Percentiles rank a stretch among this genome's conserved stretches.
Conservation (phyloP, 2,113 vertebrate species). For the Rattus rattus region DNA sequence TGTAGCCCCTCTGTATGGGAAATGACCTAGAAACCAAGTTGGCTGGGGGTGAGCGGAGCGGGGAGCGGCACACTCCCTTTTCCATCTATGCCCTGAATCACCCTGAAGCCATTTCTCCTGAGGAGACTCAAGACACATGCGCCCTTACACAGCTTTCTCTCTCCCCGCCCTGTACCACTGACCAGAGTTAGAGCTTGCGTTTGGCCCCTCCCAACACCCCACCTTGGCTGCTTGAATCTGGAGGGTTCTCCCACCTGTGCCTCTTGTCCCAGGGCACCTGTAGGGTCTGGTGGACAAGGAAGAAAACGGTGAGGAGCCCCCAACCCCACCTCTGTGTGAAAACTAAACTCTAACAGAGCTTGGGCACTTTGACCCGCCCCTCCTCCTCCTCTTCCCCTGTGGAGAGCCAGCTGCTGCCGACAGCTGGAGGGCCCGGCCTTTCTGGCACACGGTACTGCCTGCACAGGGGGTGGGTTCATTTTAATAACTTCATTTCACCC, state of each 20-base stretch:
- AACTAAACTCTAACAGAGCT: conserved; percentile 15
- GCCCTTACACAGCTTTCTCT: no score
- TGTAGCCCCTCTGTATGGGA: not conserved
- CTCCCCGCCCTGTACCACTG: no score
- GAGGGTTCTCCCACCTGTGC: not conserved
- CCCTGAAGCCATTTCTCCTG: not conserved
- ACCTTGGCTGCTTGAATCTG: not conserved
- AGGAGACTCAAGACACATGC: not conserved
- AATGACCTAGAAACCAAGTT: conserved; percentile 8
- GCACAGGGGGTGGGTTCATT: conserved; percentile 58
- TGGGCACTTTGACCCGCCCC: conserved; percentile 51
- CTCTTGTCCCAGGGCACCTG: not conserved
- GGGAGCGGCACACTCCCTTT: not conserved
- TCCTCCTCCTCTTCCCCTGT: not conserved
- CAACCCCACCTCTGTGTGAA: not conserved
- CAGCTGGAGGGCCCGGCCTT: conserved; percentile 75
- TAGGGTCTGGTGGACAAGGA: not conserved
- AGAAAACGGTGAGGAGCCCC: not conserved
- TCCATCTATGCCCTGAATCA: not conserved
- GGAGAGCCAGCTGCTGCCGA: conserved; percentile 77
- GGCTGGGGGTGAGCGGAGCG: no score
- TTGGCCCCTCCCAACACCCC: not conserved
- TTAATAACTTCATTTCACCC: conserved; percentile 74
- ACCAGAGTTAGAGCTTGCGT: not conserved
- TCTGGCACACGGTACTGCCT: conserved; percentile 62